phyloP scores from a whole-genome alignment of 1,140 invertebrate genomes.

The Anadara kagoshimensis region DNA sequence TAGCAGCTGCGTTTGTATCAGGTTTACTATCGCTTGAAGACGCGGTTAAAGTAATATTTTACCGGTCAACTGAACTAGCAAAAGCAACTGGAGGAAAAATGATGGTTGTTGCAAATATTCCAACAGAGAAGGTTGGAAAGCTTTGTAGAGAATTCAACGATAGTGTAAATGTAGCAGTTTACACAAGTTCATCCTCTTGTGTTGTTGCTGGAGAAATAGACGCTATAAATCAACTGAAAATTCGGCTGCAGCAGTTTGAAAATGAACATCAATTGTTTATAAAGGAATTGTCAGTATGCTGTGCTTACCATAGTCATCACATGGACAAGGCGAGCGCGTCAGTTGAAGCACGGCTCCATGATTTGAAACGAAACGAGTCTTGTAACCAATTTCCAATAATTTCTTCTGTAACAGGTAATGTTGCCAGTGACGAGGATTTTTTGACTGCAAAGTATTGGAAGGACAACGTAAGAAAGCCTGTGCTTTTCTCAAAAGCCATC shows the following conservation, averaged over 20 bases:
- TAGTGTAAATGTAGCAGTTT: conserved; percentile 39
- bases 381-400: conserved; percentile 32
- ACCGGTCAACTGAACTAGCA: conserved; percentile 32
- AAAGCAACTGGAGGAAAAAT: conserved; percentile 37
- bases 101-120: conserved; percentile 38
- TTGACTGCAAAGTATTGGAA: conserved; percentile 43
- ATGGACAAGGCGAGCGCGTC: conserved; percentile 36
- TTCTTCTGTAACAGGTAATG: conserved; percentile 53
- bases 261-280: neutral
- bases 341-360: conserved; percentile 25
- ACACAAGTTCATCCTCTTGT: conserved; percentile 31
- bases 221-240: conserved; percentile 20
- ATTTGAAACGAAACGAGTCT: conserved; percentile 24
- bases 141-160: conserved; percentile 23
- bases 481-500: conserved; percentile 48
- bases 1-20: conserved; percentile 43
- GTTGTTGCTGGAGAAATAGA: conserved; percentile 40
- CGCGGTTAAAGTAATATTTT: conserved; percentile 45
- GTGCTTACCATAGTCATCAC: conserved; percentile 61
- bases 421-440: neutral
- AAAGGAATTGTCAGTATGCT: conserved; percentile 30
- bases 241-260: conserved; percentile 12
- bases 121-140: conserved; percentile 21
- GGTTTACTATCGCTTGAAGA: conserved; percentile 35
- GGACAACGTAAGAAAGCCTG: conserved; percentile 47